phyloP scores from a whole-genome alignment of 2,888 invertebrate species.

The Hirtodrosophila duncani region DNA sequence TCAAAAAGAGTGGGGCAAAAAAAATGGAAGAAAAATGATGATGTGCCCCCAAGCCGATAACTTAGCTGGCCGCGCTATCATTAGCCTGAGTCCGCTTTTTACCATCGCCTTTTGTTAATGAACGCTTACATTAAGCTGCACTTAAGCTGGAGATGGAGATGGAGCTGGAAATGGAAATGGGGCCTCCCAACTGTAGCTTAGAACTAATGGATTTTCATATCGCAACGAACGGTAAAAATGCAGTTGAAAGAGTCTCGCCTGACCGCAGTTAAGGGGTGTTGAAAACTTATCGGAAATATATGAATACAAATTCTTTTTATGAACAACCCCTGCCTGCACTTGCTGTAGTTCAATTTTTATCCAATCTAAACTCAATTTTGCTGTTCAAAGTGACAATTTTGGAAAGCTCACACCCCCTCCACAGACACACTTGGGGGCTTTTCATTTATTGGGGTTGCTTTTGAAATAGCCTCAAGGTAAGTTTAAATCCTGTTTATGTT shows the following conservation, averaged over 20 bases:
- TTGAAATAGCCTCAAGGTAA: constrained; percentile 4
- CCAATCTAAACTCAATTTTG: no score
- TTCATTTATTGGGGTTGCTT: no score
- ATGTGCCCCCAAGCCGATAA: constrained; percentile 6
- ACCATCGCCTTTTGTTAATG: constrained; percentile 28
- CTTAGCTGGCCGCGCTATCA: constrained; percentile 11
- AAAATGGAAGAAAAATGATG: constrained; percentile 7
- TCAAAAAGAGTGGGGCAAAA: no score
- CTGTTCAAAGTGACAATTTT: no score
- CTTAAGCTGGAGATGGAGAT: constrained; percentile 44
- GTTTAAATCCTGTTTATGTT: not conserved
- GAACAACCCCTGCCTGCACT: no score
- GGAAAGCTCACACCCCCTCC: no score
- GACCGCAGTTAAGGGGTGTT: no score
- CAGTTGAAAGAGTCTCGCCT: no score
- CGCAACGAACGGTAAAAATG: constrained; percentile 6
- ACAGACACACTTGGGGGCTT: no score
- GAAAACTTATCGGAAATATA: no score
- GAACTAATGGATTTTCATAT: constrained; percentile 42
- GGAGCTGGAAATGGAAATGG: constrained; percentile 2
- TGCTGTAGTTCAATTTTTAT: no score
- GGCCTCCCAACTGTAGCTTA: constrained; percentile 40
- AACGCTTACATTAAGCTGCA: constrained; percentile 53
- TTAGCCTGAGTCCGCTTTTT: constrained; percentile 3
- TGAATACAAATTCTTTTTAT: no score